These are phyloP conservation scores for Bubo scandiacus DNA, from an alignment of 2,113 vertebrate genomes.

Conservation along the genomic window DNA sequence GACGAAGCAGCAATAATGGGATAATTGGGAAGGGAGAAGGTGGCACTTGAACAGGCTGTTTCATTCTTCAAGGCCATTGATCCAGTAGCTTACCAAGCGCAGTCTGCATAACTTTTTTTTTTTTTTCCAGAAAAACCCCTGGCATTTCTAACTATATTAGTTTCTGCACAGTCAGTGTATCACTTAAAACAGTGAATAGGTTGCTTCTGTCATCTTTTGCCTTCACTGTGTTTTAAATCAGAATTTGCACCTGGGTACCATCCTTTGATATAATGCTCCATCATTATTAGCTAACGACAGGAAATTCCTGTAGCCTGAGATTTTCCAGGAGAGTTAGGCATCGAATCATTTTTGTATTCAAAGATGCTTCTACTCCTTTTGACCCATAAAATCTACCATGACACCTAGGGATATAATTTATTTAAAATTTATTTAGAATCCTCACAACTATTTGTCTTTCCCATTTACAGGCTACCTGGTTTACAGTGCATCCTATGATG, in stretches of 20 bases:
- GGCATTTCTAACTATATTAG: not conserved
- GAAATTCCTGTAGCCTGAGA: not conserved
- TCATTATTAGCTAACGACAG: not conserved
- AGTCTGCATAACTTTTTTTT: not conserved
- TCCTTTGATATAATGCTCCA: not conserved
- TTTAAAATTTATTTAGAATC: not conserved
- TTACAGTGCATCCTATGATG: slow-evolving; percentile 95
- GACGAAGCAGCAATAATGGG: accelerated
- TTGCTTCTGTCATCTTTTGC: not conserved
- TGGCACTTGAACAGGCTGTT: not conserved
- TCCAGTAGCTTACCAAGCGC: not conserved
- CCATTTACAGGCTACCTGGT: slow-evolving; percentile 87
- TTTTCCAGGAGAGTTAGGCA: not conserved
- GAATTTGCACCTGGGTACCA: not conserved
- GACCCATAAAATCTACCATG: not conserved
- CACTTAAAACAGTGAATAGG: not conserved
- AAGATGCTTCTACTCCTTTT: not conserved
- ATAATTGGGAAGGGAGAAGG: not conserved
- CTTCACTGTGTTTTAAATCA: not conserved
- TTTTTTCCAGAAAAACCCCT: accelerated
- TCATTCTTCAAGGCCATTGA: not conserved
- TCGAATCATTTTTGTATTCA: not conserved
- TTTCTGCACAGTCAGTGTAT: not conserved
- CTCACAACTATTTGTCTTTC: not conserved
- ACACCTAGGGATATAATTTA: not conserved